phyloP scores from a whole-genome alignment of 2,888 invertebrate species.

The Nemotelus pantherinus region DNA sequence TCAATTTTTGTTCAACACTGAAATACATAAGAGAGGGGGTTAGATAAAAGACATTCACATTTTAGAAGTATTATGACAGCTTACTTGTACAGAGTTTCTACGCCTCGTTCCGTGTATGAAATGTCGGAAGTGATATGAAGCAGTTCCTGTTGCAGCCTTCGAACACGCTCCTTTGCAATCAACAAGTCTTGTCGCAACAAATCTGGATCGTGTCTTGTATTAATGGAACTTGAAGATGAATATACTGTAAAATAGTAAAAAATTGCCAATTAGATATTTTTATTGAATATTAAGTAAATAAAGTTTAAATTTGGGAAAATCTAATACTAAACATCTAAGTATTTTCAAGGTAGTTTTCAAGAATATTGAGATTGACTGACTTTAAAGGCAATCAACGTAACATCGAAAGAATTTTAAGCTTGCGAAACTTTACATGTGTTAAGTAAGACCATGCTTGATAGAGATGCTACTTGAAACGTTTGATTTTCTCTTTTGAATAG shows the following conservation, averaged over 20 bases:
- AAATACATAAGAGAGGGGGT: constrained; percentile 56
- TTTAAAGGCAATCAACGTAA: no score
- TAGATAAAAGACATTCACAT: constrained; percentile 9
- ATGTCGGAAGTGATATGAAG: constrained; percentile 92
- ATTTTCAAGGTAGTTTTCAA: no score
- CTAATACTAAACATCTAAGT: no score
- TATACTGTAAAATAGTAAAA: constrained; percentile 72
- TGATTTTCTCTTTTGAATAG: no score
- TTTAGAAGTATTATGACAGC: constrained; percentile 58
- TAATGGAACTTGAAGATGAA: constrained; percentile 86
- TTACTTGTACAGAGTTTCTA: constrained; percentile 90
- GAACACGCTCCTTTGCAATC: constrained; percentile 87
- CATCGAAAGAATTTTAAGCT: no score
- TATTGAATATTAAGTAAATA: not conserved
- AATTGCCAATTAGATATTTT: constrained; percentile 46
- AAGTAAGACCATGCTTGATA: no score
- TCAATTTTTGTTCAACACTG: constrained; percentile 91
- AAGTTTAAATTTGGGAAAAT: not conserved
- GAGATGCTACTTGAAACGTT: no score
- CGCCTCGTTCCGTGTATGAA: constrained; percentile 89
- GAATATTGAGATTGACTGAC: no score
- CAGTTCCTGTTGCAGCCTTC: constrained; percentile 87
- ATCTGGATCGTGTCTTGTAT: constrained; percentile 95
- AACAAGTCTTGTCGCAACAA: constrained; percentile 91
- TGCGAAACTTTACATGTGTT: no score